Base-by-base conservation (phyloP, 2,113 vertebrate genomes). In the Neotragus moschatus region DNA sequence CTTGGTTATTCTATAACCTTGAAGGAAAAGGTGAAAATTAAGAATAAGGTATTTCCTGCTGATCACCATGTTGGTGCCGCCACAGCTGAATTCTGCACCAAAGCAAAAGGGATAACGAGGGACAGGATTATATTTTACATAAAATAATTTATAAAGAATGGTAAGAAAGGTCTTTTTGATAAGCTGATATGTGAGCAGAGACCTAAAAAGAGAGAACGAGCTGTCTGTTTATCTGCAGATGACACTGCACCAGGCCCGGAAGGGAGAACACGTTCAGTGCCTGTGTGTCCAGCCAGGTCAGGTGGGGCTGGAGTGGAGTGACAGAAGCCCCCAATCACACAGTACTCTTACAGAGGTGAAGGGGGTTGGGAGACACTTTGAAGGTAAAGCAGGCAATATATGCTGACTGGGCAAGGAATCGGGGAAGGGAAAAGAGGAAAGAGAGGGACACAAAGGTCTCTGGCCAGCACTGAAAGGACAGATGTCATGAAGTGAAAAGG, bases 21-120 rank as follows among this genome's bases (percentile, higher is more conserved):
- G 26, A 70, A 73, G 96, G 90, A 96, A 98, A 98, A 98, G 97
- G 85, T 98, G 92, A 88, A 90, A 92, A 88, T 95, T 53, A 88
- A 79, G 53, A 94, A 81, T 55, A 93, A 88, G n/a, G 56, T 92
- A 58, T 90, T 96, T 97, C 91, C 93, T 93, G 63, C 94, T 97
- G 96, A 96, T 95, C 88, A 58, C 82, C 92, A 53, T 80, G 66
- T 98, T 96, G 94, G 75, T 66, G 53, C 84, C 45, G n/a, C 75
- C 26, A 49, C 80, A 60, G 91, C 90, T 94, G 51, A 85, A 84
- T 82, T 91, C 96, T 93, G 93, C 79, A 45, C 96, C 95, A 77
- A 70, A 51, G 21, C 47, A 55, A 95, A 91, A 66, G 26, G n/a
- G 49, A 70, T 43, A 58, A 58, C 30, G 17, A 70, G 23, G 36